Evolutionary conservation across 2,113 vertebrate genomes (phyloP).

Genomic region (Geothlypis trichas): DNA sequence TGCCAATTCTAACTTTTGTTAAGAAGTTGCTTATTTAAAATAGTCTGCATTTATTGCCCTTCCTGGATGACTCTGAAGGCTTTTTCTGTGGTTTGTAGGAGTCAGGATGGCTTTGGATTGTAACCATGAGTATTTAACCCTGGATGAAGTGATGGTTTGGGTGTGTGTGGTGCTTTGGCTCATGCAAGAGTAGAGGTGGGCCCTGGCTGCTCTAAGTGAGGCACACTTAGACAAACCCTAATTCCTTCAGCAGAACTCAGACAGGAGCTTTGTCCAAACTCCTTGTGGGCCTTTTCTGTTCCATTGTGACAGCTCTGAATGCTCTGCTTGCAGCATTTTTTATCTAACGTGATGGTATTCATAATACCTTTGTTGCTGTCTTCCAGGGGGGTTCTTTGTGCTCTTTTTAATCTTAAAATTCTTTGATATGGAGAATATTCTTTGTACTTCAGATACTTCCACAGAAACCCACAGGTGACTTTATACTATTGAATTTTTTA

Average conservation of each 20-base stretch:
- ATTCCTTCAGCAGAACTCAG: not conserved
- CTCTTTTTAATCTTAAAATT: not conserved
- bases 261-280: not conserved
- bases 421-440: not conserved
- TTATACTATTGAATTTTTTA: not conserved
- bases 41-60: fast-evolving
- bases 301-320: fast-evolving
- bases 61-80: not conserved
- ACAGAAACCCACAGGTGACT: not conserved
- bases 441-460: not conserved
- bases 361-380: not conserved
- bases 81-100: not conserved
- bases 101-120: not conserved
- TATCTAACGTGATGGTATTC: not conserved
- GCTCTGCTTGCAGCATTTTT: not conserved
- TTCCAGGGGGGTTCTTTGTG: not conserved
- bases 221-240: fast-evolving
- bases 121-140: not conserved
- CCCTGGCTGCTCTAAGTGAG: not conserved
- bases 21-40: not conserved
- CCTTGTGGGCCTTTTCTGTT: not conserved
- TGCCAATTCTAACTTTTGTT: not conserved
- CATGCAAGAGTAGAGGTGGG: not conserved
- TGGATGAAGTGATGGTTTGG: not conserved
- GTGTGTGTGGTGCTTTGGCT: not conserved